A percentile compares a stretch with the other conserved stretches of the same genome.
Conservation (phyloP, 1,140 invertebrate genomes). For the Drosophila tristis region DNA sequence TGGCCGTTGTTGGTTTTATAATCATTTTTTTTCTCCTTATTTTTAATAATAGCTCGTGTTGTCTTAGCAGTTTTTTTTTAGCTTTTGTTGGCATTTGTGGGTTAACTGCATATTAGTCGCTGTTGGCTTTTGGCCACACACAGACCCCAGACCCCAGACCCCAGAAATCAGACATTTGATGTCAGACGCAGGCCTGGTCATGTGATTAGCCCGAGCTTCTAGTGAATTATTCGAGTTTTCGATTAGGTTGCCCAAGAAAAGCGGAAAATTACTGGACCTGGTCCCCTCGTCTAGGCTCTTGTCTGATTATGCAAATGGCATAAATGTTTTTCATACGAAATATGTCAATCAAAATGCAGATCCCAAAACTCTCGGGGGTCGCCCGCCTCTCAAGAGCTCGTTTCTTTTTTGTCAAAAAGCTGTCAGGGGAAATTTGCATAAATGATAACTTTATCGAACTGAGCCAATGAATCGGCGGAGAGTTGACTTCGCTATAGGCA, state of each 20-base stretch:
- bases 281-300: not conserved
- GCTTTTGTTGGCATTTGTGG: constrained; percentile 70
- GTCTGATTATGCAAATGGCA: constrained; percentile 48
- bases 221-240: constrained; percentile 59
- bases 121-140: constrained; percentile 57
- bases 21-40: constrained; percentile 47
- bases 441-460: constrained; percentile 77
- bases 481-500: constrained; percentile 20
- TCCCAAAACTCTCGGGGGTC: constrained; percentile 6
- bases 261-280: constrained; percentile 17
- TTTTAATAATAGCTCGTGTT: constrained; percentile 71
- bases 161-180: too few relatives aligned
- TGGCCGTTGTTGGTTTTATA: constrained; percentile 67
- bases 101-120: constrained; percentile 81
- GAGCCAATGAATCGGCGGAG: constrained; percentile 58
- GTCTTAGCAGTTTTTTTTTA: constrained; percentile 62
- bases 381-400: constrained; percentile 11
- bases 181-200: constrained; percentile 4
- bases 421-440: constrained; percentile 73
- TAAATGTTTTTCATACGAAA: constrained; percentile 15
- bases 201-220: constrained; percentile 60
- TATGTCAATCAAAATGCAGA: constrained; percentile 12
- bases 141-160: constrained; percentile 23
- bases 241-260: constrained; percentile 31
- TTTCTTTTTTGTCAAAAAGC: constrained; percentile 46